Evolutionary conservation across 92 coral and sea anemone species (phyloP).

Genomic region (Zoanthus gigantus): DNA sequence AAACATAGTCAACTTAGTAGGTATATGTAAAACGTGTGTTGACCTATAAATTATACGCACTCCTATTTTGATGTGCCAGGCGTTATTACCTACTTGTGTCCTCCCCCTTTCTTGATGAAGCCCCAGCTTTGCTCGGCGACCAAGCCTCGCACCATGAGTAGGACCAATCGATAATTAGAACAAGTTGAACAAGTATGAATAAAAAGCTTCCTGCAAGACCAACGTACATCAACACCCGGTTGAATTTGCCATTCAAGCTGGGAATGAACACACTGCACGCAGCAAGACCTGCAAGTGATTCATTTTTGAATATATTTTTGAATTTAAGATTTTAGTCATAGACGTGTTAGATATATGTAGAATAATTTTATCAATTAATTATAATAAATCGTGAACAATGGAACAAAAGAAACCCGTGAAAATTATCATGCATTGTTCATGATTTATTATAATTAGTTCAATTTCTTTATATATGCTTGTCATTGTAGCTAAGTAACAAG

Average conservation of each 20-base stretch:
- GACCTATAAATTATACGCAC: too few relatives aligned
- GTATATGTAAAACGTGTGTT: too few relatives aligned
- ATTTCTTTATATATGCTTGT: too few relatives aligned
- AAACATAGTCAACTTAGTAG: too few relatives aligned
- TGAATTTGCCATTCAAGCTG: constrained; percentile 45
- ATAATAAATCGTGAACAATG: too few relatives aligned
- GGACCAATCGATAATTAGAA: constrained; percentile 74
- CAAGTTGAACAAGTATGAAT: constrained; percentile 73
- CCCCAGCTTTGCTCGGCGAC: constrained; percentile 63
- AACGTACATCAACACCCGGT: constrained; percentile 74
- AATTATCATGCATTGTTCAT: too few relatives aligned
- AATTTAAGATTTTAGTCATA: too few relatives aligned
- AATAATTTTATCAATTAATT: too few relatives aligned
- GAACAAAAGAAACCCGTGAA: too few relatives aligned
- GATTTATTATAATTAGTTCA: too few relatives aligned
- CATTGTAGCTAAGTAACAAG: too few relatives aligned
- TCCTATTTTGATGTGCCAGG: not conserved
- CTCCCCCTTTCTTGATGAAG: constrained; percentile 24
- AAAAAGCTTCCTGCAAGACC: constrained; percentile 79
- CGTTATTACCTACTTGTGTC: constrained; percentile 16
- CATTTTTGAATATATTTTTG: not conserved
- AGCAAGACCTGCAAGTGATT: constrained; percentile 49
- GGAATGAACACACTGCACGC: constrained; percentile 69
- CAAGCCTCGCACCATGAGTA: constrained; percentile 72
- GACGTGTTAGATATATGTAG: too few relatives aligned